A percentile compares a stretch with the other conserved stretches of the same genome.
Conservation (phyloP, 2,113 vertebrate genomes). For the human region DNA sequence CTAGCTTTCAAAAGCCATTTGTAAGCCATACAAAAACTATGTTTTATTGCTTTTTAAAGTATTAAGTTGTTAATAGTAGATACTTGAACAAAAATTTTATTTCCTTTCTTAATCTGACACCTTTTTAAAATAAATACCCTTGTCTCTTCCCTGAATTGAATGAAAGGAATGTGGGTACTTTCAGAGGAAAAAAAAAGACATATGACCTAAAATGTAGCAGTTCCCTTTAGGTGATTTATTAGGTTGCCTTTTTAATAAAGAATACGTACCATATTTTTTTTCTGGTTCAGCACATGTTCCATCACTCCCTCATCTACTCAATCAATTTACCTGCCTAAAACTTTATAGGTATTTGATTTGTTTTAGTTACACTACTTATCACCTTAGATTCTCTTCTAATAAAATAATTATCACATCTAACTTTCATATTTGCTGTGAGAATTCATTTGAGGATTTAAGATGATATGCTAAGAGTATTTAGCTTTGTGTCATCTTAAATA, state of each 20-base stretch:
- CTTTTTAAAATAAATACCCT: background rate
- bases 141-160: background rate
- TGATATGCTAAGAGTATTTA: background rate
- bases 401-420: background rate
- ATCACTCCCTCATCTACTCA: background rate
- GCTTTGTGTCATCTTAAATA: background rate
- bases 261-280: background rate
- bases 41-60: slow-evolving; percentile 29
- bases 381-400: background rate
- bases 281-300: background rate
- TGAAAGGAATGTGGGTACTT: background rate
- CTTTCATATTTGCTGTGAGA: background rate
- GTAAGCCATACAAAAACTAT: background rate
- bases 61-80: background rate
- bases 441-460: background rate
- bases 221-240: background rate
- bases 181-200: background rate
- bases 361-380: background rate
- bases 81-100: background rate
- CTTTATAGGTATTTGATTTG: background rate
- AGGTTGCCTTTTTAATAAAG: background rate
- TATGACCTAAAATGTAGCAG: background rate
- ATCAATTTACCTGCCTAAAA: background rate
- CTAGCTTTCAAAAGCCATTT: background rate
- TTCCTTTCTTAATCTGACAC: background rate